Conservation (phyloP, 2,113 vertebrate genomes). For the Bettongia penicillata region DNA sequence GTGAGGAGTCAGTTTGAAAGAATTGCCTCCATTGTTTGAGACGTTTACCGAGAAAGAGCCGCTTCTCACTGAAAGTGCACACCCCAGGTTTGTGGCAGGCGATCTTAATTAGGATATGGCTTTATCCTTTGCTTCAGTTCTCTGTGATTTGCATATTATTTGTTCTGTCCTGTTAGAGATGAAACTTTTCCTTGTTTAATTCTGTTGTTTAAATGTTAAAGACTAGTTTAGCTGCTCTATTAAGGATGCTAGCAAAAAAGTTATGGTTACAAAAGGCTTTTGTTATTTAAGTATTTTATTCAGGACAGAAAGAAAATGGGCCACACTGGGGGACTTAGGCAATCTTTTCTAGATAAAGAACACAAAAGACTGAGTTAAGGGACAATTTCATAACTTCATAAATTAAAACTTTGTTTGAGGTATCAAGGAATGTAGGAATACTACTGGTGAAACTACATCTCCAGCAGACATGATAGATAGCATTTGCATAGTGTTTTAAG, state of each 20-base stretch:
- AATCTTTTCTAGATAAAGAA: background rate
- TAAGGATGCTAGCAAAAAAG: conserved; percentile 4
- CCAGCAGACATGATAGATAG: background rate
- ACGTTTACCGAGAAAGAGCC: background rate
- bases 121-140: conserved; percentile 4
- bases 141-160: conserved; percentile 47
- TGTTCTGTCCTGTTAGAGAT: conserved; percentile 41
- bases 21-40: background rate
- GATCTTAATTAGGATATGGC: conserved; percentile 24
- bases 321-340: background rate
- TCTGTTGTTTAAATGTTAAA: conserved; percentile 23
- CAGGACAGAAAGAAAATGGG: conserved; percentile 35
- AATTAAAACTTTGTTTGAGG: background rate
- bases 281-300: background rate
- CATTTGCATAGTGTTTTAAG: background rate
- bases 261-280: background rate
- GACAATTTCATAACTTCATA: conserved; percentile 12
- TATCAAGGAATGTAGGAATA: background rate
- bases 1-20: background rate
- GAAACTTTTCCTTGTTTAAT: conserved; percentile 38
- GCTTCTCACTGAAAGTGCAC: conserved; percentile 38
- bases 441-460: background rate
- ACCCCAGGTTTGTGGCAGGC: conserved; percentile 14
- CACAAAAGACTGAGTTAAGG: background rate
- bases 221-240: background rate